Evolutionary conservation across 2,113 vertebrate species (phyloP), one percentile per base, ranked within the genome.

Genomic region (Phaethon lepturus): DNA sequence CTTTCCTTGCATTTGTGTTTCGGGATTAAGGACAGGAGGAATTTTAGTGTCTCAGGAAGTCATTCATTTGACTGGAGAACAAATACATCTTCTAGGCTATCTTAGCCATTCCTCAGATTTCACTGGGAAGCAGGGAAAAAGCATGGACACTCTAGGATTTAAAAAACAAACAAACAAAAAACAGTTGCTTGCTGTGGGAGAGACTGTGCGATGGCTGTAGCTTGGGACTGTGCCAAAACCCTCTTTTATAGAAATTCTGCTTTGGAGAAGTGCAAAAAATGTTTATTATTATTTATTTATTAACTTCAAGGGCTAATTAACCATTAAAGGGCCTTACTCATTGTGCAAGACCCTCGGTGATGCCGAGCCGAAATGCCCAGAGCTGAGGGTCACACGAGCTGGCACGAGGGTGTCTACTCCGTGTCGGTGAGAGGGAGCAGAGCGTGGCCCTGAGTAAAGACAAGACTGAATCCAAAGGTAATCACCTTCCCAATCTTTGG

Each of bases 401-500:
- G 85, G 20, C 26, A 56, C 14, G 58, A 5, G 45, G 73, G 4
- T 9, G 2, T 2, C 18, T 8, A 8, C n/a, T 35, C 55, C 7
- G 0, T 5, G 35, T 2, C 1, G 0, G 23, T 11, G 80, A 20
- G 10, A 1, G 4, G 38, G 31, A 49, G 31, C 59, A 16, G 56
- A 25, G 33, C 2, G 1, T 6, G n/a, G 26, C 53, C 26, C 26
- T 11, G 52, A 6, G 52, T 10, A 25, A 24, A 28, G 29, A 1
- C 13, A 2, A 2, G 47, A 1, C 44, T 11, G 62, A 35, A 18
- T 3, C 18, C 67, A 35, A 25, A 44, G 25, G 4, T 13, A 4
- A 1, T 6, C 5, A 23, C 3, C 58, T 35, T 26, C 25, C 47
- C 0, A 0, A 0, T 3, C 22, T 38, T 28, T 8, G 7, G 8